Base-by-base conservation (phyloP, 2,888 invertebrate genomes). In the Sminthurinus aureus region DNA sequence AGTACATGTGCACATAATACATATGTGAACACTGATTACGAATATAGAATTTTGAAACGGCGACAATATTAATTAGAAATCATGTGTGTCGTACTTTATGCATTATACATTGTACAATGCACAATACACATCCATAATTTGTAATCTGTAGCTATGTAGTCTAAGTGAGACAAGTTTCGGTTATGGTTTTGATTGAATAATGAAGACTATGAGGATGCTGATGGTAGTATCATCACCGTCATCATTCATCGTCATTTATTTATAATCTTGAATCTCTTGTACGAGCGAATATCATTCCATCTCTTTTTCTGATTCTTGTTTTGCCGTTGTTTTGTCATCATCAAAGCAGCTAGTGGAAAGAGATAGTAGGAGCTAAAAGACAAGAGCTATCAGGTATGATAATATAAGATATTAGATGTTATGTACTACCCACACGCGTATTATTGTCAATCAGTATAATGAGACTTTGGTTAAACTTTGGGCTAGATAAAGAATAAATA, bases 251-350 rank as follows among this genome's bases (percentile, higher is more conserved):
- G 20, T 69, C 20, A 20, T 69, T 69, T 69, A 20, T 69, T 69
- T 20, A 20, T 69, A 20, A 20, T 20, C 13, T 11, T 20, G 67
- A 11, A 69, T 67, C n/a, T n/a, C n/a, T 13, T 67, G 11, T 67
- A 9, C 11, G 58, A 58, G 9, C 15, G 64, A 64, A 64, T 18
- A 20, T 51, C 20, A 51, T 51, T 18, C 9, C 20, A 51, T 51
- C 20, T 38, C 75, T 75, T 18, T 38, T 75, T 18, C n/a, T 75
- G n/a, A 18, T 51, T 20, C 11, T 74, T 74, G 13, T 74, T 74
- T 18, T 50, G 38, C 18, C n/a, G 8, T 51, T 75, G 38, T 12
- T 24, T 75, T 8, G 26, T 38, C 0, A n/a, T 75, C 18, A n/a
- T 75, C 18, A 8, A 13, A n/a, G 76, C 18, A 18, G 22, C 9